Evolutionary conservation across 2,888 invertebrate genomes (phyloP).

Genomic region (Unio delphinus): DNA sequence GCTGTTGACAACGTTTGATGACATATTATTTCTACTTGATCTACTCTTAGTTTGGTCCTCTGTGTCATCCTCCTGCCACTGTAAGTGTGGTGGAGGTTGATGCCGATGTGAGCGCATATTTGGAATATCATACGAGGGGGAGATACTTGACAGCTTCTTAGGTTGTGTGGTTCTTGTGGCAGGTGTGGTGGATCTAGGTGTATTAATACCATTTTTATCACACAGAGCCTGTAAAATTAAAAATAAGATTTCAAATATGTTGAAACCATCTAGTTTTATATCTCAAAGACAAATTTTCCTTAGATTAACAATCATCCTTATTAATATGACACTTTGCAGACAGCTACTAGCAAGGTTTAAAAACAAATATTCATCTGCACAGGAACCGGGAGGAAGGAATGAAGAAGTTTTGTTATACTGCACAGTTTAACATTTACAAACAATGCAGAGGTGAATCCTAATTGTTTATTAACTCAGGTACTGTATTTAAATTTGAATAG

Average conservation of each 20-base stretch:
- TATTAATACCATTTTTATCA: constrained; percentile 40
- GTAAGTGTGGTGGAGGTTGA: constrained; percentile 18
- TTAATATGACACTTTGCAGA: too few relatives aligned
- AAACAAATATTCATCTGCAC: too few relatives aligned
- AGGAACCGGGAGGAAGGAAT: too few relatives aligned
- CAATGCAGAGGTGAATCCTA: too few relatives aligned
- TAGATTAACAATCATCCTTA: too few relatives aligned
- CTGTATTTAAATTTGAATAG: too few relatives aligned
- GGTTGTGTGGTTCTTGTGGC: constrained; percentile 13
- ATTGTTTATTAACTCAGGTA: too few relatives aligned
- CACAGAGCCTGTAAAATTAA: constrained; percentile 44
- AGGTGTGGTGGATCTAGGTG: constrained; percentile 43
- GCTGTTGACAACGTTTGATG: neutral
- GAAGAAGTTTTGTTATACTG: too few relatives aligned
- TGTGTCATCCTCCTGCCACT: constrained; percentile 13
- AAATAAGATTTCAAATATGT: neutral
- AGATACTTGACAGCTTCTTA: constrained; percentile 12
- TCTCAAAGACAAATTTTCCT: too few relatives aligned
- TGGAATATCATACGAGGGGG: constrained; percentile 27
- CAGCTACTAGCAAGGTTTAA: too few relatives aligned
- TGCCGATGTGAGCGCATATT: constrained; percentile 22
- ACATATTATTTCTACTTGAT: neutral
- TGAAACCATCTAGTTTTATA: too few relatives aligned
- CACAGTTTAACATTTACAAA: too few relatives aligned
- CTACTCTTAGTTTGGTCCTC: constrained; percentile 8